Evolutionary conservation across 2,888 invertebrate genomes (phyloP).

Genomic region (Camponotus fellah): DNA sequence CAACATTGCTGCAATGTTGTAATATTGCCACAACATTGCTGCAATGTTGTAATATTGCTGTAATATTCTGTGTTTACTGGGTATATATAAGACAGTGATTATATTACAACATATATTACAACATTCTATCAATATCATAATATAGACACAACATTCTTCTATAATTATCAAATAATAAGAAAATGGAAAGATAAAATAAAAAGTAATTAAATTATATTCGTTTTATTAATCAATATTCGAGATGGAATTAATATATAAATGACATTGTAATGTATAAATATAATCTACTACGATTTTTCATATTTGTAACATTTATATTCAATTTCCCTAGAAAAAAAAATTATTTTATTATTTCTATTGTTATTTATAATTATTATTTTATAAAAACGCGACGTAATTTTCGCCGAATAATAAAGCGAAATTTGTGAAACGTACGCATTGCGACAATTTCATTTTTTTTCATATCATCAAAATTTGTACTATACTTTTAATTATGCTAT

Average conservation of each 20-base stretch:
- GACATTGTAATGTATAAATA: background rate
- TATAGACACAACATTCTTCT: background rate
- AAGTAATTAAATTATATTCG: background rate
- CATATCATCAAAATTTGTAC: background rate
- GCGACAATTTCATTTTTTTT: slow-evolving; percentile 10
- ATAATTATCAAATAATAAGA: background rate
- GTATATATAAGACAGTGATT: background rate
- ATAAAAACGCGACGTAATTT: slow-evolving; percentile 61
- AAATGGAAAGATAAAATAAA: background rate
- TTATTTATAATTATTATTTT: background rate
- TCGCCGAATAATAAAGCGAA: slow-evolving; percentile 61
- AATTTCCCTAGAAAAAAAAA: background rate
- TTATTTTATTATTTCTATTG: background rate
- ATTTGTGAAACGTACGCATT: slow-evolving; percentile 33
- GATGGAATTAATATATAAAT: background rate
- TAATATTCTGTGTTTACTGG: too few relatives aligned
- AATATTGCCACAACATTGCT: too few relatives aligned
- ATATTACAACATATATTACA: background rate
- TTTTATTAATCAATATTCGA: background rate
- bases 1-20: too few relatives aligned
- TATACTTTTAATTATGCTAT: background rate
- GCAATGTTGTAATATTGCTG: too few relatives aligned
- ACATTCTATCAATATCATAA: too few relatives aligned
- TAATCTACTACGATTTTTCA: background rate
- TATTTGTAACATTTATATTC: background rate